Base-by-base conservation (phyloP, 2,797 vertebrate species). In the Sylvilagus floridanus region DNA sequence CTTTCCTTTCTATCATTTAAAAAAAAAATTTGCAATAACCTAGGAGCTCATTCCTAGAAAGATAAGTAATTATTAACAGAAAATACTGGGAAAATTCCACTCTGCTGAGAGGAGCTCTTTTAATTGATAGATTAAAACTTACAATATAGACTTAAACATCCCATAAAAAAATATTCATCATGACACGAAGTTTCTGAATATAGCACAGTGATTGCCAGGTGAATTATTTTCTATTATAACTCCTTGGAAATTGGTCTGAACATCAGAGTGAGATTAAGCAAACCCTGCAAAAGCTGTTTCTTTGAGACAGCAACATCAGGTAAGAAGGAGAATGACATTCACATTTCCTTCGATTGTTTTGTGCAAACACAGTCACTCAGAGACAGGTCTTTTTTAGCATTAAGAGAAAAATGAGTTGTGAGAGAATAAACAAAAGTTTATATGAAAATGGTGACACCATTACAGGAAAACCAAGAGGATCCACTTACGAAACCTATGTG, bases 341-440 rank as follows among this genome's bases (percentile, higher is more conserved):
- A 54, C 2, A 0, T 2, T 71, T 77, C 7, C 26, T 79, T 32
- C 22, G 22, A 26, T 32, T 66, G 22, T 32, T 77, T 72, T 90
- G 57, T 81, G 11, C 13, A 62, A 75, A 84, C 14, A 88, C 22
- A 47, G 28, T 72, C 73, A 54, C 32, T 7, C 52, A 75, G 30
- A 92, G 17, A 19, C 60, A 37, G 1, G 28, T 19, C 54, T 89
- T 50, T 57, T 78, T 84, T 42, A 28, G 28, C n/a, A 52, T 72
- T n/a, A 92, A 90, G 32, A 71, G 37, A 76, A 88, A 84, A 79
- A 87, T 81, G 72, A 97, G 4, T 79, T 73, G 65, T 60, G 47
- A 86, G 42, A 54, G 17, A 65, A 75, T 26, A 73, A 62, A 78
- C 19, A 30, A n/a, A 78, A 75, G 35, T 81, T 30, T 54, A 37